A percentile compares a stretch with the other conserved stretches of the same genome.
Conservation (phyloP, 1,140 invertebrate genomes). For the Pinna nobilis region DNA sequence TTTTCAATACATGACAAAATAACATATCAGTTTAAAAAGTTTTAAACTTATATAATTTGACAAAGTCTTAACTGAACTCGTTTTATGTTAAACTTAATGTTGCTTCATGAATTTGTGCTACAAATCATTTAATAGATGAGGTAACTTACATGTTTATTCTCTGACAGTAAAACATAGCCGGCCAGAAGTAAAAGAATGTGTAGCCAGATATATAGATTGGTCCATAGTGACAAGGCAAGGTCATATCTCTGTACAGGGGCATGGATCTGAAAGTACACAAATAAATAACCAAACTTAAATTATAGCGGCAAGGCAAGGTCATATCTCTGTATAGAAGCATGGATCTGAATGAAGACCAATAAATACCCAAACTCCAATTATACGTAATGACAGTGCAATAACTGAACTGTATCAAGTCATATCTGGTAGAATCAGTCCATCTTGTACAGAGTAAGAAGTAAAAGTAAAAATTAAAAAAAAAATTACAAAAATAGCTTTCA, state of each 20-base stretch:
- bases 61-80: not conserved
- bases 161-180: slow-evolving; percentile 37
- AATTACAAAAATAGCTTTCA: no score
- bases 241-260: slow-evolving; percentile 80
- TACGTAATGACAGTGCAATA: no score
- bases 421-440: no score
- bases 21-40: not conserved
- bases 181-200: slow-evolving; percentile 82
- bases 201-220: slow-evolving; percentile 81
- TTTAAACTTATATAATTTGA: not conserved
- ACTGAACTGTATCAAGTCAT: no score
- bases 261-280: slow-evolving; percentile 54
- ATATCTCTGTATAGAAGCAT: not conserved
- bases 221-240: slow-evolving; percentile 81
- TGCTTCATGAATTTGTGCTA: not conserved
- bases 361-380: no score
- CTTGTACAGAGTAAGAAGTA: no score
- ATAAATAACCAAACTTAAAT: not conserved
- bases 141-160: slow-evolving; percentile 42
- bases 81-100: not conserved
- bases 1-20: not conserved
- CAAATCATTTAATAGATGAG: not conserved
- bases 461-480: no score
- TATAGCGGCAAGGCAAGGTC: not conserved
- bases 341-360: no score